phyloP scores from a whole-genome alignment of 2,797 vertebrate genomes.

The Podarcis siculus region DNA sequence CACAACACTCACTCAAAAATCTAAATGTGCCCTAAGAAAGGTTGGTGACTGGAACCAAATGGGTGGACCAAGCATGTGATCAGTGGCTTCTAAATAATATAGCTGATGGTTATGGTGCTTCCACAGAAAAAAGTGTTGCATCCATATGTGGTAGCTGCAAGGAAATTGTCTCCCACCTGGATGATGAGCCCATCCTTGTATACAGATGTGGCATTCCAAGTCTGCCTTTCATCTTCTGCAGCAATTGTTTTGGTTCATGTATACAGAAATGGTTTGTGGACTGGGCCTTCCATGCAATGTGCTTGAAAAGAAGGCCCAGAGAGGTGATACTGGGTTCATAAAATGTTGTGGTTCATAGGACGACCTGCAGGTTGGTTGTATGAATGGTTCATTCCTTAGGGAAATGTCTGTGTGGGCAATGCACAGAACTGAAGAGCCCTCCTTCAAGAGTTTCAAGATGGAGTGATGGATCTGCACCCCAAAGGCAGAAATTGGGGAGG shows the following conservation, averaged over 20 bases:
- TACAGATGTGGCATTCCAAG: neutral
- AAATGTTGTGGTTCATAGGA: neutral
- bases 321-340: neutral
- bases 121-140: neutral
- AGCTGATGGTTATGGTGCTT: neutral
- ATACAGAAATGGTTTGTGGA: neutral
- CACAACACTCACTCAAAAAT: no score
- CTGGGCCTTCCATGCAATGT: neutral
- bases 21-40: no score
- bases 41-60: neutral
- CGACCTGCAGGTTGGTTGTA: no score
- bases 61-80: neutral
- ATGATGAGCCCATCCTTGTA: neutral
- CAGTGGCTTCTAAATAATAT: neutral
- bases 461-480: neutral
- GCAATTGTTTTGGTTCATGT: neutral
- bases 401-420: neutral
- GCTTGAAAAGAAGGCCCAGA: neutral
- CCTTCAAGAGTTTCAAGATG: neutral
- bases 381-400: neutral
- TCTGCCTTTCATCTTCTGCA: neutral
- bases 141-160: neutral
- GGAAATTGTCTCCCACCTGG: neutral
- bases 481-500: neutral
- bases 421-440: neutral